Base-by-base conservation (phyloP, 2,888 invertebrate genomes). In the Tuberolachnus salignus region DNA sequence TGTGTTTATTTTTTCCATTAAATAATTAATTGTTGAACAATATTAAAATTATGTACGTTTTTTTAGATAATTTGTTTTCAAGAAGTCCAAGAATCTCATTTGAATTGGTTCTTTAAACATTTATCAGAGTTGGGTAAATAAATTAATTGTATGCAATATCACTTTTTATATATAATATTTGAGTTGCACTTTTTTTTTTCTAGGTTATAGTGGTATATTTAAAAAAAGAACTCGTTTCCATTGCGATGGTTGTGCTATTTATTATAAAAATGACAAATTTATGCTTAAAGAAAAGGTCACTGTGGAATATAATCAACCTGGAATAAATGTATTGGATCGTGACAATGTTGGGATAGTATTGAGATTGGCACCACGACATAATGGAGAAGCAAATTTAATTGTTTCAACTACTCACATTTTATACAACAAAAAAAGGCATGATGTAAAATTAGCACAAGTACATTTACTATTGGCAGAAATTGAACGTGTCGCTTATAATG, bases 321-420 rank as follows among this genome's bases (percentile, higher is more conserved):
- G 82, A 51, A 23, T 81, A 14, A 61, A 67, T 64, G 61, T 82
- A n/a, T 67, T 83, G 69, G 91, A 94, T 85, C 89, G 97, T 14
- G 94, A 96, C 84, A 98, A 98, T 86, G 90, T 98, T 70, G 98
- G 91, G 0, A 84, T 97, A 13, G 88, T 97, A 80, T 91, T 91
- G 4, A 92, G 92, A 85, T 88, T 98, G 80, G 86, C 87, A 19
- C 88, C 91, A 0, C 88, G 86, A 81, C 84, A 85, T 0, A 86
- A 87, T 1, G 87, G 89, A 10, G 86, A 80, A 10, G 80, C 81
- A 49, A 73, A 80, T 63, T 49, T 97, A 57, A 89, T 94, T 71
- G 90, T 98, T 0, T 94, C 95, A 4, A 98, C 95, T 14, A 98
- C 98, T 0, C 99, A 99, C 86, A 87, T 99, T 34, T 87, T 98